phyloP scores from a whole-genome alignment of 1,140 invertebrate genomes.

The Neomicropteryx cornuta region DNA sequence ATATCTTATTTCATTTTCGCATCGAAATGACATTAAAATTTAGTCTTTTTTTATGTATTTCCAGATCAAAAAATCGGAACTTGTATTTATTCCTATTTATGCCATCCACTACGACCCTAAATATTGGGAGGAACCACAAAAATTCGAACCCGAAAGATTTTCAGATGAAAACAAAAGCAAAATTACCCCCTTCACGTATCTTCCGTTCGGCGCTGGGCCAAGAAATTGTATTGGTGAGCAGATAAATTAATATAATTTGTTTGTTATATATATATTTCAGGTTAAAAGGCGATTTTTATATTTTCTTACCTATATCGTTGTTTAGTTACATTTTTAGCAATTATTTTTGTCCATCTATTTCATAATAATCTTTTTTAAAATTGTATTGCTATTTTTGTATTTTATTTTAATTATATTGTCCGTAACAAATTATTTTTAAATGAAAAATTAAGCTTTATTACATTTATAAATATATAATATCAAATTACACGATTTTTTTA shows the following conservation, averaged over 20 bases:
- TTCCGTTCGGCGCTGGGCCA: slow-evolving; percentile 55
- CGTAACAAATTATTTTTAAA: too few relatives aligned
- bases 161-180: slow-evolving; percentile 10
- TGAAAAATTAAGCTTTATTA: too few relatives aligned
- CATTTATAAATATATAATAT: too few relatives aligned
- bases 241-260: not conserved
- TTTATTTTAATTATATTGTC: too few relatives aligned
- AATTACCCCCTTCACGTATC: slow-evolving; percentile 22
- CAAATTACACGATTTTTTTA: too few relatives aligned
- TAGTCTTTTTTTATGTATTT: not conserved
- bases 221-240: slow-evolving; percentile 45
- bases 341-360: too few relatives aligned
- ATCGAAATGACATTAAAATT: not conserved
- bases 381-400: too few relatives aligned
- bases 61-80: not conserved
- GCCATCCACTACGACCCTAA: slow-evolving; percentile 35
- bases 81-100: slow-evolving; percentile 23
- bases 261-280: too few relatives aligned
- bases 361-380: too few relatives aligned
- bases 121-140: slow-evolving; percentile 46
- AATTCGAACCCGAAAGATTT: slow-evolving; percentile 58
- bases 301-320: too few relatives aligned
- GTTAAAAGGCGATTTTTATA: too few relatives aligned
- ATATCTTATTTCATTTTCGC: not conserved
- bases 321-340: too few relatives aligned